A percentile compares a stretch with the other conserved stretches of the same genome.
These are phyloP conservation scores for Cricetomys ansorgei DNA, from an alignment of 2,113 vertebrate species.

Conservation along the genomic window DNA sequence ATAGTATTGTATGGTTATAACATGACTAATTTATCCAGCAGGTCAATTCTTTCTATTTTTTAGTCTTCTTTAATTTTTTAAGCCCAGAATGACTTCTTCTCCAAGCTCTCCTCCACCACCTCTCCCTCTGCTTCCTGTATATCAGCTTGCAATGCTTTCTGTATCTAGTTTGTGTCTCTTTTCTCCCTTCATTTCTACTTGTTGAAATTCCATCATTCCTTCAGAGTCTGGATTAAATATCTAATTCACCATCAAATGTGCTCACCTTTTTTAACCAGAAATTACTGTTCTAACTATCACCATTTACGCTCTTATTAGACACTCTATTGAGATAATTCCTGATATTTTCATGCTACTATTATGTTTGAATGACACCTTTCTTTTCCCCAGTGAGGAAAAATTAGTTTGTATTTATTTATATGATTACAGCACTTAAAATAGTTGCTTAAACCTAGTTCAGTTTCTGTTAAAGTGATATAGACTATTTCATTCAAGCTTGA, in stretches of 20 bases:
- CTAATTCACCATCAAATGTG: not conserved
- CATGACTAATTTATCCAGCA: not conserved
- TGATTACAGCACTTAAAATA: not conserved
- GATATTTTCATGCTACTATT: not conserved
- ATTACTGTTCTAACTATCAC: not conserved
- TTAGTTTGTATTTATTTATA: not conserved
- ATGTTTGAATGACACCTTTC: not conserved
- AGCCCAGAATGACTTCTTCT: not conserved
- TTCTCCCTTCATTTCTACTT: not conserved
- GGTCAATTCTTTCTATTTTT: not conserved
- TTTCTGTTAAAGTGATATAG: not conserved
- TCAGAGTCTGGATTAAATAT: not conserved
- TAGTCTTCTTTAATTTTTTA: not conserved
- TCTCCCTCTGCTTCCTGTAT: accelerated
- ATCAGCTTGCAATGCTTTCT: not conserved
- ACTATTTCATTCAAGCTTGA: not conserved
- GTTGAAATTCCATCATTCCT: not conserved
- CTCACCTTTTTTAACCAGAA: not conserved
- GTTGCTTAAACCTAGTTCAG: not conserved
- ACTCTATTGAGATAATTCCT: not conserved
- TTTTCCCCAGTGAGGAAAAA: not conserved
- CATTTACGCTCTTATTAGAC: not conserved
- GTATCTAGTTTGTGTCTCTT: not conserved
- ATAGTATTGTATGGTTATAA: accelerated
- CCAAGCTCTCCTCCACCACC: not conserved